Evolutionary conservation across 2,797 vertebrate genomes (phyloP).

Genomic region (Coendou prehensilis): DNA sequence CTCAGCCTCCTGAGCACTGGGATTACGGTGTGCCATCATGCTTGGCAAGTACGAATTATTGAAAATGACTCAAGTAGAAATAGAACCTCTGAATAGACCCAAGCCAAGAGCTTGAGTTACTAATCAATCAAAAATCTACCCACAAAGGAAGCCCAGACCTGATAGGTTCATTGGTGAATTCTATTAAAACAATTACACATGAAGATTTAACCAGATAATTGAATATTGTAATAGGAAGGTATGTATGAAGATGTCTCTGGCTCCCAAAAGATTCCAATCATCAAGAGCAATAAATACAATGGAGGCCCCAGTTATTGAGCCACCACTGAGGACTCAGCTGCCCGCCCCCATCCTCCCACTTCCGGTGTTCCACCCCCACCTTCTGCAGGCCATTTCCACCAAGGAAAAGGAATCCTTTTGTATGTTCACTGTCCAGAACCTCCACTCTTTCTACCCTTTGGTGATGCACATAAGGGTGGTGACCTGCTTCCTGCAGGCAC

Average conservation of each 20-base stretch:
- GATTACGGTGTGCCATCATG: neutral
- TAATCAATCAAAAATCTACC: neutral
- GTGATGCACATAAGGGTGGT: neutral
- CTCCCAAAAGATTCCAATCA: slow-evolving; percentile 42
- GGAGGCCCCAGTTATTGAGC: neutral
- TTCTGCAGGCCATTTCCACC: neutral
- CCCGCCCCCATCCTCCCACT: neutral
- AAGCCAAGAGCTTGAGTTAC: neutral
- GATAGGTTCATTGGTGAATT: neutral
- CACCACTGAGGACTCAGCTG: neutral
- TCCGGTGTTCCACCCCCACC: neutral
- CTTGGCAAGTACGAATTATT: neutral
- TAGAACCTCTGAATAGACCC: neutral
- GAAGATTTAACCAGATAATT: neutral
- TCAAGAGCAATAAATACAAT: slow-evolving; percentile 37
- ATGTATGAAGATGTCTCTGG: neutral
- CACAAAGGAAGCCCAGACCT: neutral
- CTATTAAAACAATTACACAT: neutral
- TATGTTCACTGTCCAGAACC: neutral
- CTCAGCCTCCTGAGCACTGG: neutral
- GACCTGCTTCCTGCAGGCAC: neutral
- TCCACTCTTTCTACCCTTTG: neutral
- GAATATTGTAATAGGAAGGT: slow-evolving; percentile 41
- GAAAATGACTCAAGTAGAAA: slow-evolving; percentile 8
- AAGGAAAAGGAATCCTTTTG: neutral